These are phyloP conservation scores for Pandemis corylana DNA, from an alignment of 2,888 invertebrate species.

Conservation along the genomic window DNA sequence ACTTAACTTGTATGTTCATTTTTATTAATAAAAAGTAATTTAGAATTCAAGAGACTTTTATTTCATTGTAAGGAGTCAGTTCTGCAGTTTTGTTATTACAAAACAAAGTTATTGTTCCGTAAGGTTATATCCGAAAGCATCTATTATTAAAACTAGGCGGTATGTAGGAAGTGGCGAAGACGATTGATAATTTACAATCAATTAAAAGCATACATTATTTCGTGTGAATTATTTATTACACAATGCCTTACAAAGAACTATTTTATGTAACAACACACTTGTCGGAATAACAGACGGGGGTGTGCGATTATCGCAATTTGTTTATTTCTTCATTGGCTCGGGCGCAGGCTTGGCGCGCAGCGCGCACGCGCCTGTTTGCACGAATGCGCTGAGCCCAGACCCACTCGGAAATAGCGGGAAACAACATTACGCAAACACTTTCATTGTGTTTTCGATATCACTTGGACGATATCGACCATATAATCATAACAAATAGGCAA, in stretches of 20 bases:
- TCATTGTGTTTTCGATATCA: slow-evolving; percentile 71
- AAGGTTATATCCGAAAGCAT: background rate
- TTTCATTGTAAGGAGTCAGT: background rate
- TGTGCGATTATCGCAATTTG: too few species aligned
- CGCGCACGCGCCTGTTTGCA: slow-evolving; percentile 52
- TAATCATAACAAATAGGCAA: slow-evolving; percentile 52
- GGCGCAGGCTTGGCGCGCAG: slow-evolving; percentile 43
- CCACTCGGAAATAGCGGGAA: slow-evolving; percentile 54
- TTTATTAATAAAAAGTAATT: slow-evolving; percentile 46
- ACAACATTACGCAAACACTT: slow-evolving; percentile 67
- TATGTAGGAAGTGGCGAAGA: background rate
- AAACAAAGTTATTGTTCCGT: background rate
- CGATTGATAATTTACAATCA: background rate
- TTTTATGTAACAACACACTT: background rate
- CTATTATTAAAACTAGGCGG: background rate
- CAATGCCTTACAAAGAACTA: background rate
- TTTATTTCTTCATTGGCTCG: slow-evolving; percentile 32
- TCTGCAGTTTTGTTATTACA: background rate
- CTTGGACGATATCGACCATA: slow-evolving; percentile 53
- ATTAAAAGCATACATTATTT: background rate
- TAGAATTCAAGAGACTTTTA: slow-evolving; percentile 37
- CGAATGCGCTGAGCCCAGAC: slow-evolving; percentile 53
- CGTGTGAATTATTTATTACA: background rate
- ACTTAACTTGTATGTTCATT: slow-evolving; percentile 45
- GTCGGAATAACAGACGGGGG: background rate